These are phyloP conservation scores for Zaprionus lineosus DNA, from an alignment of 2,888 invertebrate species.

Conservation along the genomic window DNA sequence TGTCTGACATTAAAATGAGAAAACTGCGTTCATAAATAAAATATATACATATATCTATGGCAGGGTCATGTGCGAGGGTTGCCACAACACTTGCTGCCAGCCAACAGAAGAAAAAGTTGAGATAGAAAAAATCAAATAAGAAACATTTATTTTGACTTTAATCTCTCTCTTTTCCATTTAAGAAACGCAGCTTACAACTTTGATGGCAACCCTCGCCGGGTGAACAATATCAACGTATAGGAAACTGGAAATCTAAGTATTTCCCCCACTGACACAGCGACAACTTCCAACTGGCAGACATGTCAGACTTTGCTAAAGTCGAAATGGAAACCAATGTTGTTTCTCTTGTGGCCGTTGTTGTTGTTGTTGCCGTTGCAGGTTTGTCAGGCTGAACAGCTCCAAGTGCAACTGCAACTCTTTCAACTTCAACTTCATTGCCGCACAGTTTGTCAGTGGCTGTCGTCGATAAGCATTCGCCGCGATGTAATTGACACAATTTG, in stretches of 20 bases:
- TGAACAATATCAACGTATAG: too few species aligned
- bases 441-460: slow-evolving; percentile 66
- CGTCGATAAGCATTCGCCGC: slow-evolving; percentile 69
- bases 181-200: too few species aligned
- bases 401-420: slow-evolving; percentile 41
- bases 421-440: slow-evolving; percentile 22
- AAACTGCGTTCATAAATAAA: slow-evolving; percentile 53
- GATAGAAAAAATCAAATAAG: neutral
- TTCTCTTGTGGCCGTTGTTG: slow-evolving; percentile 11
- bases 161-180: too few species aligned
- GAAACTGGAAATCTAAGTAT: slow-evolving; percentile 47
- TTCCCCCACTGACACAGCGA: slow-evolving; percentile 55
- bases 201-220: slow-evolving; percentile 38
- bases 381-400: slow-evolving; percentile 59
- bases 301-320: slow-evolving; percentile 58
- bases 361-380: slow-evolving; percentile 43
- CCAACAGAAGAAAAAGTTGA: too few species aligned
- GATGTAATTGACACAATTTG: slow-evolving; percentile 77
- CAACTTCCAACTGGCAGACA: slow-evolving; percentile 65
- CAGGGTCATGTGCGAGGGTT: slow-evolving; percentile 43
- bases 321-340: slow-evolving; percentile 49
- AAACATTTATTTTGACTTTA: too few species aligned
- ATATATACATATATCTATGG: slow-evolving; percentile 16
- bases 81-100: too few species aligned
- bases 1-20: slow-evolving; percentile 61